Conservation (phyloP, 2,113 vertebrate genomes). For the Struthidea cinerea region DNA sequence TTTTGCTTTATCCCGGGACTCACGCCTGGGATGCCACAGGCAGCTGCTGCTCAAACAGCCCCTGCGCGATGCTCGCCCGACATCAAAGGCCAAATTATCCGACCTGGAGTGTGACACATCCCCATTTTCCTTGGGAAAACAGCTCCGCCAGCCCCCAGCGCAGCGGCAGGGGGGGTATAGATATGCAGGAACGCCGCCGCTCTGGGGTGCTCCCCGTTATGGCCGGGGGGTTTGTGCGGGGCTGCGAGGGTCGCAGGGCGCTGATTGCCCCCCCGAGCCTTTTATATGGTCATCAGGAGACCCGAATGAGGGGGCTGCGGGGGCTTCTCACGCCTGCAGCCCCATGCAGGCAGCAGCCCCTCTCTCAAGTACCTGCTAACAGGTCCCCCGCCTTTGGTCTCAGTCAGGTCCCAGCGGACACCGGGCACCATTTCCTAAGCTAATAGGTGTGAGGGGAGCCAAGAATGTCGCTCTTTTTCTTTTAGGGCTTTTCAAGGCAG, state of each 20-base stretch:
- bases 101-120: background rate
- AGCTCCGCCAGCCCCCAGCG: background rate
- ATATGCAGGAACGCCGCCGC: slow-evolving; percentile 19
- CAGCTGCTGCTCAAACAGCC: background rate
- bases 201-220: background rate
- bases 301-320: slow-evolving; percentile 12
- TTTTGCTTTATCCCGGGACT: background rate
- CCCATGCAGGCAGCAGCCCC: slow-evolving; percentile 28
- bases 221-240: background rate
- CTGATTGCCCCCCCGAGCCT: slow-evolving; percentile 75
- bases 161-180: background rate
- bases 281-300: slow-evolving; percentile 84
- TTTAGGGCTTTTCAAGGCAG: slow-evolving; percentile 29
- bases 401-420: slow-evolving; percentile 67
- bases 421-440: slow-evolving; percentile 73
- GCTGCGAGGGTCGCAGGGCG: background rate
- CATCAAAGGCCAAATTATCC: slow-evolving; percentile 38
- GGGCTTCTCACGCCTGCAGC: slow-evolving; percentile 68
- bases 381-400: slow-evolving; percentile 80
- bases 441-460: slow-evolving; percentile 41
- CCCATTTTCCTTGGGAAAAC: background rate
- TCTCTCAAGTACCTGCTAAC: slow-evolving; percentile 88
- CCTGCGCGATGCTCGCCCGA: background rate
- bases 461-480: slow-evolving; percentile 30
- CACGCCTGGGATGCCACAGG: background rate